phyloP scores from a whole-genome alignment of 2,888 invertebrate genomes.

The Caenorhabditis parvicauda region DNA sequence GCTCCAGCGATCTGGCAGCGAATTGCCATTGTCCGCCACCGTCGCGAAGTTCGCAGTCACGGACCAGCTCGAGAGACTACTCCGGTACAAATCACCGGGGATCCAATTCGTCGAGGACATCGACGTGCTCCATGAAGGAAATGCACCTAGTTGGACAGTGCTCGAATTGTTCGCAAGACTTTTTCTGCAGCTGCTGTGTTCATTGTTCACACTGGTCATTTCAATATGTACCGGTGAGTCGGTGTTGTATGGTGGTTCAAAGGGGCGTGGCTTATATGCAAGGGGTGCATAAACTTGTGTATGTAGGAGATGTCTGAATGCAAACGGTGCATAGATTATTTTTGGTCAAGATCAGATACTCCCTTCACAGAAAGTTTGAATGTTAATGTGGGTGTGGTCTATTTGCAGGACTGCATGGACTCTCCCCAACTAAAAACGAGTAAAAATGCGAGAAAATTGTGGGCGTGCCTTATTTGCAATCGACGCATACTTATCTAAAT shows the following conservation, averaged over 20 bases:
- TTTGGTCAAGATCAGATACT: too few relatives aligned
- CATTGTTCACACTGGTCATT: conserved; percentile 41
- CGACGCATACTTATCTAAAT: too few relatives aligned
- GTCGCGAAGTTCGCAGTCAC: neutral
- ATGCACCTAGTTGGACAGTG: conserved; percentile 45
- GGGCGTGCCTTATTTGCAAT: too few relatives aligned
- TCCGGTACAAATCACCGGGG: conserved; percentile 21
- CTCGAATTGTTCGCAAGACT: conserved; percentile 37
- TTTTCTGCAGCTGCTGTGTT: conserved; percentile 43
- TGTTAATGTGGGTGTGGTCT: too few relatives aligned
- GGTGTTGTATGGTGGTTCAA: conserved; percentile 1
- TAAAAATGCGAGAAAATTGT: too few relatives aligned
- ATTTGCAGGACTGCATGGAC: too few relatives aligned
- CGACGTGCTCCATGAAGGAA: conserved; percentile 27
- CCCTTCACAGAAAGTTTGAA: too few relatives aligned
- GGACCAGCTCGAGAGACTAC: conserved; percentile 19
- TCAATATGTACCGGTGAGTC: conserved; percentile 40
- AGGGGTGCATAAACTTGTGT: too few relatives aligned
- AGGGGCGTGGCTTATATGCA: too few relatives aligned
- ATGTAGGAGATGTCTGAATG: too few relatives aligned
- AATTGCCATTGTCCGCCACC: conserved; percentile 5
- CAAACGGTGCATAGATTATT: too few relatives aligned
- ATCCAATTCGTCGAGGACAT: conserved; percentile 20
- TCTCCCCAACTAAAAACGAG: too few relatives aligned
- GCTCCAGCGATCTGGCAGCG: conserved; percentile 25